Evolutionary conservation across 2,888 invertebrate genomes (phyloP).

Genomic region (Tetragonula carbonaria): DNA sequence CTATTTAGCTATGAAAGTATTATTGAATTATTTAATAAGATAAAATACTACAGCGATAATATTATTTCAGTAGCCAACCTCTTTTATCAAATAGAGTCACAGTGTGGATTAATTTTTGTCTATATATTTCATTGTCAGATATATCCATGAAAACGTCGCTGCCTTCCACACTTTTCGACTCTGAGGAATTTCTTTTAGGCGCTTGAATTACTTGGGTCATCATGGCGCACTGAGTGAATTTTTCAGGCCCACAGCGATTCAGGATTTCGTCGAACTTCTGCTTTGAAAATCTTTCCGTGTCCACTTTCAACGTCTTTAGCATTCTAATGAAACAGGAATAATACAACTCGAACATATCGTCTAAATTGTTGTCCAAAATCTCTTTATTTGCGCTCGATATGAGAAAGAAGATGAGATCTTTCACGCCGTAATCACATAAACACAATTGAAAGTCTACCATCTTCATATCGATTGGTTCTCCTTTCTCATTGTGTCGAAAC

Average conservation of each 20-base stretch:
- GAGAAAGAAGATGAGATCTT: constrained; percentile 81
- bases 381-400: constrained; percentile 78
- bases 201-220: constrained; percentile 82
- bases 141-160: constrained; percentile 72
- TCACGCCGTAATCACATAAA: constrained; percentile 76
- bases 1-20: constrained; percentile 29
- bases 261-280: constrained; percentile 72
- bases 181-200: constrained; percentile 71
- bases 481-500: constrained; percentile 74
- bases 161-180: constrained; percentile 73
- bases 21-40: constrained; percentile 18
- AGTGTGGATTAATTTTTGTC: constrained; percentile 76
- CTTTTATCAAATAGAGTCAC: constrained; percentile 74
- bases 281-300: constrained; percentile 68
- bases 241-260: constrained; percentile 74
- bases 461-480: constrained; percentile 75
- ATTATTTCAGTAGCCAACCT: constrained; percentile 77
- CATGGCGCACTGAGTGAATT: constrained; percentile 79
- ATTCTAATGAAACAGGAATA: constrained; percentile 76
- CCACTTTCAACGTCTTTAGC: constrained; percentile 71
- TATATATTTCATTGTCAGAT: constrained; percentile 73
- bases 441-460: constrained; percentile 82
- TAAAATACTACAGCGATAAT: neutral
- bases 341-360: constrained; percentile 77
- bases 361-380: constrained; percentile 75